Conservation (phyloP, 2,113 vertebrate species). For the Toxostoma redivivum region DNA sequence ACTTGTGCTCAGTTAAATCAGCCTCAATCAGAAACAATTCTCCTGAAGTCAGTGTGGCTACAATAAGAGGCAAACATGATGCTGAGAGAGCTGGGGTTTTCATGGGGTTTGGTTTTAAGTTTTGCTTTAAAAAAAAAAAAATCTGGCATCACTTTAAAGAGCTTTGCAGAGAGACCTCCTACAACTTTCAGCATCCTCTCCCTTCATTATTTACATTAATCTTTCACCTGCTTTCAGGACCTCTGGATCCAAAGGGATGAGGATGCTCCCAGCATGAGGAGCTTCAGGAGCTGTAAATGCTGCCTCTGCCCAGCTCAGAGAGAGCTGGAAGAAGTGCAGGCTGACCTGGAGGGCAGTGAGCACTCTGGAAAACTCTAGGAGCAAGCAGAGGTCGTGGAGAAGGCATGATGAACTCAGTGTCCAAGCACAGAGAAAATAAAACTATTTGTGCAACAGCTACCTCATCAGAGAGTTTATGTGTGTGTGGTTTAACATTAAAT, state of each 20-base stretch:
- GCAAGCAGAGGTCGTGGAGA: slow-evolving; percentile 66
- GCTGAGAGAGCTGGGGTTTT: background rate
- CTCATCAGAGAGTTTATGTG: background rate
- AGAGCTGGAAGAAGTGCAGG: slow-evolving; percentile 66
- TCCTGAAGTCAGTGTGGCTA: background rate
- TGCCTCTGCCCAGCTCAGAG: slow-evolving; percentile 56
- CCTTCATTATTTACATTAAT: background rate
- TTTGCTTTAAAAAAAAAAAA: background rate
- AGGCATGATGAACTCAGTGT: slow-evolving; percentile 62
- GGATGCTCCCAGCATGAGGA: slow-evolving; percentile 63
- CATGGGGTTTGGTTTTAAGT: background rate
- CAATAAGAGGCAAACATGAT: background rate
- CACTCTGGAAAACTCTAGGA: slow-evolving; percentile 62
- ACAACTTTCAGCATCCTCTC: background rate
- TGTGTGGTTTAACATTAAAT: background rate
- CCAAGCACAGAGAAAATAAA: background rate
- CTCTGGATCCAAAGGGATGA: slow-evolving; percentile 71
- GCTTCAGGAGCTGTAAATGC: slow-evolving; percentile 62
- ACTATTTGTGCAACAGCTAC: background rate
- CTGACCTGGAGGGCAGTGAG: slow-evolving; percentile 65
- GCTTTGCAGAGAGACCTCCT: background rate
- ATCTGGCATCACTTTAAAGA: background rate
- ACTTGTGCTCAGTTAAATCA: background rate
- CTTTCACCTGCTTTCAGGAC: slow-evolving; percentile 52
- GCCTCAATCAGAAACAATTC: background rate